Conservation (phyloP, 2,888 invertebrate species). For the Pristionchus entomophagus region DNA sequence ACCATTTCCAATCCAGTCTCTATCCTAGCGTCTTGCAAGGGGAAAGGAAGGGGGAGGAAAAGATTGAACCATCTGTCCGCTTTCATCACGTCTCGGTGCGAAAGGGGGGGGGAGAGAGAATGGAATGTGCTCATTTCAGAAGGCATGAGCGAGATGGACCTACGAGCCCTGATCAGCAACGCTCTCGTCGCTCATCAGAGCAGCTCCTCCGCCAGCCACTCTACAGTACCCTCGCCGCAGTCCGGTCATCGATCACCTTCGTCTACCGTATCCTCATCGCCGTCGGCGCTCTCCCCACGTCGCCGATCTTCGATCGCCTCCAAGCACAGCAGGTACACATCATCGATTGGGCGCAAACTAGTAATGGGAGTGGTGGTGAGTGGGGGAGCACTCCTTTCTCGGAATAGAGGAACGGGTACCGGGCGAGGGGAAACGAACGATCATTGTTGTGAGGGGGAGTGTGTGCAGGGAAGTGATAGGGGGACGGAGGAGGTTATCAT, state of each 20-base stretch:
- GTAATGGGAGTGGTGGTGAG: not conserved
- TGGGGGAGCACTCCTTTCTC: not conserved
- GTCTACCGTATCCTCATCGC: conserved; percentile 32
- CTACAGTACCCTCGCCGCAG: conserved; percentile 19
- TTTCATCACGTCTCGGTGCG: no score
- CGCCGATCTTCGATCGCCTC: conserved; percentile 15
- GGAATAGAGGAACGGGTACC: conserved; percentile 12
- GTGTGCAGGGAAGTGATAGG: not conserved
- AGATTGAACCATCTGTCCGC: conserved; percentile 27
- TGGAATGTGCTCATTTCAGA: not conserved
- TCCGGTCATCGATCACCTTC: conserved; percentile 13
- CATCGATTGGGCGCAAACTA: conserved; percentile 17
- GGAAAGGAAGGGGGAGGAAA: not conserved
- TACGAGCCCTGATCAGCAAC: conserved; percentile 10
- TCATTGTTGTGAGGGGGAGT: not conserved
- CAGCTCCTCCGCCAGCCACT: not conserved
- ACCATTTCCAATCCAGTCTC: conserved; percentile 38
- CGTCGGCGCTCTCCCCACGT: conserved; percentile 20
- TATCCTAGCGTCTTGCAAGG: not conserved
- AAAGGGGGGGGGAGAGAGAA: no score
- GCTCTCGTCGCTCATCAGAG: not conserved
- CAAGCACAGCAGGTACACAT: conserved; percentile 42
- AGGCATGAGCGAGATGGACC: conserved; percentile 47
- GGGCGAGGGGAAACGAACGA: no score
- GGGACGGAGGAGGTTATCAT: conserved; percentile 20